Percentiles rank a stretch among this genome's conserved stretches.
phyloP scores from a whole-genome alignment of 2,888 invertebrate genomes.

The Sinohyriopsis cumingii region DNA sequence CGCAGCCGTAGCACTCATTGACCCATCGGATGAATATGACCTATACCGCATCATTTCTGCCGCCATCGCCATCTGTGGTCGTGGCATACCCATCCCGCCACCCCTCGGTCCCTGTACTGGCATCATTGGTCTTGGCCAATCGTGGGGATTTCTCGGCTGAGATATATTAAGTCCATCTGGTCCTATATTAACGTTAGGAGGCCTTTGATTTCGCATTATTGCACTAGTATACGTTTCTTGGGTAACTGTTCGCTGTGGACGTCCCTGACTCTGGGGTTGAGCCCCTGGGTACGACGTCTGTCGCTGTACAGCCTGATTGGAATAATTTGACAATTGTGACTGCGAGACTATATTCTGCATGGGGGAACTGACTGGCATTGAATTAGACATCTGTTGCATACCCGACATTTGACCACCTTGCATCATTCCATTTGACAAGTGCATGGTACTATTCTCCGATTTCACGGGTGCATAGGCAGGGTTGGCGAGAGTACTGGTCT shows the following conservation, averaged over 20 bases:
- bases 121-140: slow-evolving; percentile 75
- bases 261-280: slow-evolving; percentile 29
- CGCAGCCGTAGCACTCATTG: slow-evolving; percentile 22
- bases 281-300: slow-evolving; percentile 49
- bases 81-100: slow-evolving; percentile 18
- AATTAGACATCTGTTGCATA: slow-evolving; percentile 40
- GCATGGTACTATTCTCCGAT: slow-evolving; percentile 47
- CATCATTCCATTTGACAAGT: slow-evolving; percentile 52
- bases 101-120: slow-evolving; percentile 35
- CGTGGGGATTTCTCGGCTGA: slow-evolving; percentile 73
- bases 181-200: slow-evolving; percentile 78
- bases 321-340: slow-evolving; percentile 32
- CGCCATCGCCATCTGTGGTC: slow-evolving; percentile 30
- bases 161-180: slow-evolving; percentile 74
- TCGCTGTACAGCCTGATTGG: slow-evolving; percentile 45
- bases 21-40: slow-evolving; percentile 48
- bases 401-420: slow-evolving; percentile 56
- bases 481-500: slow-evolving; percentile 66
- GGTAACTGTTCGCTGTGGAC: slow-evolving; percentile 40
- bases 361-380: slow-evolving; percentile 7
- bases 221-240: slow-evolving; percentile 63
- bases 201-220: slow-evolving; percentile 74
- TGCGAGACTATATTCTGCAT: slow-evolving; percentile 31
- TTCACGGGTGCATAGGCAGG: slow-evolving; percentile 56
- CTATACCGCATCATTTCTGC: slow-evolving; percentile 73